A percentile compares a stretch with the other conserved stretches of the same genome.
Evolutionary conservation across 2,113 vertebrate species (phyloP).

Genomic region (Ailuropoda melanoleuca): DNA sequence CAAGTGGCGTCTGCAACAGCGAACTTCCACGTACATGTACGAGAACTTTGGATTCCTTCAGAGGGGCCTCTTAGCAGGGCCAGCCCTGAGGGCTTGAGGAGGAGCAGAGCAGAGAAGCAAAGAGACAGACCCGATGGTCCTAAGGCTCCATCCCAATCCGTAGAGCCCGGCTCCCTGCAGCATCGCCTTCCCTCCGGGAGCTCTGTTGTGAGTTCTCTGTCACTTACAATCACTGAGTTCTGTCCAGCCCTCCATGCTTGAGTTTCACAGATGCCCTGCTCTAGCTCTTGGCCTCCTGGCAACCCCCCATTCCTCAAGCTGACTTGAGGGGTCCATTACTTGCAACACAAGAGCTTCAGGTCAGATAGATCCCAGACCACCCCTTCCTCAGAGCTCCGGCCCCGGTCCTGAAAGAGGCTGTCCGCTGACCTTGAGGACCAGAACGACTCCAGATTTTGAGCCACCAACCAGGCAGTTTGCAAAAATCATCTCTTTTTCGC

Average conservation of each 20-base stretch:
- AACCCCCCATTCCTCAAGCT: neutral
- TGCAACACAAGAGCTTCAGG: too few relatives aligned
- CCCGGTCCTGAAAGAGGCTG: neutral
- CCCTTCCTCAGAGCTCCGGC: neutral
- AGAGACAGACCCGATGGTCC: neutral
- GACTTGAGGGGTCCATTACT: neutral
- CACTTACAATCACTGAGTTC: neutral
- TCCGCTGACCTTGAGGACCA: neutral
- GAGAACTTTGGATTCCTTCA: neutral
- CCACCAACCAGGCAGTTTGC: neutral
- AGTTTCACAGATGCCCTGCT: neutral
- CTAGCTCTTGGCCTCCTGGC: neutral
- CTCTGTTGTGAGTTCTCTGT: neutral
- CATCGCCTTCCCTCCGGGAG: neutral
- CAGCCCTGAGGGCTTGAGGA: neutral
- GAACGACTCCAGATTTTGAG: neutral
- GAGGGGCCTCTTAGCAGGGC: neutral
- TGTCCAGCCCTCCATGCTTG: neutral
- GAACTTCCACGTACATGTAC: neutral
- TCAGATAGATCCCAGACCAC: neutral
- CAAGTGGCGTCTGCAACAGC: rapidly evolving
- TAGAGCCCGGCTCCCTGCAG: neutral
- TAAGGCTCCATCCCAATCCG: neutral
- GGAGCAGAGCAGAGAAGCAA: neutral
- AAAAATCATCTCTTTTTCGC: slow-evolving; percentile 66